A percentile compares a stretch with the other conserved stretches of the same genome.
Evolutionary conservation across 92 coral and sea anemone genomes (phyloP).

Genomic region (Siderastrea radians): DNA sequence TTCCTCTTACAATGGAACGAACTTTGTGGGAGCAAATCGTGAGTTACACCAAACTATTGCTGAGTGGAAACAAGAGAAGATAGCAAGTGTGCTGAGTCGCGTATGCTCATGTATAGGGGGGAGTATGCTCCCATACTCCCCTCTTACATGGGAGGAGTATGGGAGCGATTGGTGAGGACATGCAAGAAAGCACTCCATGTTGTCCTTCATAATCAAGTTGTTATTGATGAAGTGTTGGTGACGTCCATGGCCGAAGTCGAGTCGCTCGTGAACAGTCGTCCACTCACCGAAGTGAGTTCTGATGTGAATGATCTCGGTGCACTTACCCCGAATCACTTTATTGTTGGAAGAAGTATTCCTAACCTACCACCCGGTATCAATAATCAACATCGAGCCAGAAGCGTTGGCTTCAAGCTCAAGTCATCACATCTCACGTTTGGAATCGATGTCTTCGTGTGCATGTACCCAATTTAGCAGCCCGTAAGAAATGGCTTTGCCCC

Average conservation of each 20-base stretch:
- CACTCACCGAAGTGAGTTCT: conserved; percentile 55
- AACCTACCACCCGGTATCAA: conserved; percentile 3
- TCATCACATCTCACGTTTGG: conserved; percentile 31
- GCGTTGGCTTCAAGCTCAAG: conserved; percentile 62
- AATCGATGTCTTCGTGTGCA: conserved; percentile 27
- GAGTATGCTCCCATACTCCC: conserved; percentile 36
- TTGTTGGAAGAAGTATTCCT: conserved; percentile 22
- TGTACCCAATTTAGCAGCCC: conserved; percentile 6
- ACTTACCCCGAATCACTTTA: conserved; percentile 71
- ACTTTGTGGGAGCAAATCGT: conserved; percentile 52
- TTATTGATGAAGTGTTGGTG: conserved; percentile 36
- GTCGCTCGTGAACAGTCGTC: conserved; percentile 66
- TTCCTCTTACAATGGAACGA: conserved; percentile 55
- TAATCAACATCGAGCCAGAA: conserved; percentile 39
- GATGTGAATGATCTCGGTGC: conserved; percentile 67
- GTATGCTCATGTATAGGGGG: conserved; percentile 41
- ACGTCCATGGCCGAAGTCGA: conserved; percentile 68
- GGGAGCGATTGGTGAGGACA: conserved; percentile 51
- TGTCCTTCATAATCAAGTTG: conserved; percentile 40
- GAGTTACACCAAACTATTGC: conserved; percentile 34
- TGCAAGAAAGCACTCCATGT: conserved; percentile 48
- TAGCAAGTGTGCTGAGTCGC: conserved; percentile 17
- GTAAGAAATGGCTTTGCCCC: conserved; percentile 50
- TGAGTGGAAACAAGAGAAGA: conserved; percentile 33
- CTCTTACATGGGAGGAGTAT: conserved; percentile 58